These are phyloP conservation scores for Psittacula cyanocephala DNA, from an alignment of 2,113 vertebrate genomes.

Conservation along the genomic window DNA sequence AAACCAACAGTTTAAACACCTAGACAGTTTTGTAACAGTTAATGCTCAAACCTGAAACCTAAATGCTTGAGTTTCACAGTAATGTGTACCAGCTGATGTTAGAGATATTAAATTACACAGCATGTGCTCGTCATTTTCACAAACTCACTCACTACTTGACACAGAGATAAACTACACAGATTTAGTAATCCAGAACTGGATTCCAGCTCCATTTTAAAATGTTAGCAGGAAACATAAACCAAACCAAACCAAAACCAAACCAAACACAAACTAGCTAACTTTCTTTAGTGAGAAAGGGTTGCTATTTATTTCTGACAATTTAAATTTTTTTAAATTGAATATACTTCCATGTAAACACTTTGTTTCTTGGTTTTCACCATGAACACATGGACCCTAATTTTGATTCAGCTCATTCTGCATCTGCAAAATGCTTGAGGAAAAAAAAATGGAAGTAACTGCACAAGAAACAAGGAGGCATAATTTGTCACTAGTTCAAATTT, in stretches of 20 bases:
- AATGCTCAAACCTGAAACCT: neutral
- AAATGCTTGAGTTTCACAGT: neutral
- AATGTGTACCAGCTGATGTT: accelerated
- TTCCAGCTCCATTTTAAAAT: neutral
- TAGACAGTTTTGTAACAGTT: too few species aligned
- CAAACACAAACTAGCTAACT: accelerated
- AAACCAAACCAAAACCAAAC: neutral
- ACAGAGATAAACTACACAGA: neutral
- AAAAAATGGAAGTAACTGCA: neutral
- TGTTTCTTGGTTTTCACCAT: neutral
- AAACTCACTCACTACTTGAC: neutral
- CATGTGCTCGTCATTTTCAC: neutral
- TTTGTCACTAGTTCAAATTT: neutral
- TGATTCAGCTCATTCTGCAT: neutral
- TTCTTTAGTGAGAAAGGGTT: neutral
- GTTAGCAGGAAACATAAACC: neutral
- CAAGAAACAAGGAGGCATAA: neutral
- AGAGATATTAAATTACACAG: accelerated
- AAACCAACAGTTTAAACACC: neutral
- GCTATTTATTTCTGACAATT: neutral
- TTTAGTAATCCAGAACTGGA: neutral
- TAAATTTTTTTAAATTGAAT: neutral
- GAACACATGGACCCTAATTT: neutral
- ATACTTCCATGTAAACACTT: neutral
- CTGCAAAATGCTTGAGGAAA: neutral